A percentile compares a stretch with the other conserved stretches of the same genome.
Evolutionary conservation across 64 coral and sea anemone species (phyloP).

Genomic region (Pocillopora verrucosa): DNA sequence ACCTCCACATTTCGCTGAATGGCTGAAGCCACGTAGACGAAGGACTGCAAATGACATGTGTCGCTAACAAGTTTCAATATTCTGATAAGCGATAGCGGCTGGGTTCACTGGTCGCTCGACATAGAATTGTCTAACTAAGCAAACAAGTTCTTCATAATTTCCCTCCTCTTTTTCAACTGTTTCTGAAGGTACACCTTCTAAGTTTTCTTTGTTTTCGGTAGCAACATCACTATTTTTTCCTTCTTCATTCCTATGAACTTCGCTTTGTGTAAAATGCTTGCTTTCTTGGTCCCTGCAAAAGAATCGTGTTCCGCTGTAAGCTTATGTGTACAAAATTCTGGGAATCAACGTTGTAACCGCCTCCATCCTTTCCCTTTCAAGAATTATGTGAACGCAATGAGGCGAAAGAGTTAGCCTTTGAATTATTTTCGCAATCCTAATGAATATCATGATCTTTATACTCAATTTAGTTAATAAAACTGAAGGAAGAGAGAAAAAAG

Average conservation of each 20-base stretch:
- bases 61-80: slow-evolving; percentile 84
- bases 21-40: not conserved
- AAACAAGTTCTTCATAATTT: slow-evolving; percentile 85
- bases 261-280: not conserved
- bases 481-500: too few species aligned
- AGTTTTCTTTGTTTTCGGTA: not conserved
- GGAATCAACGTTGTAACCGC: too few species aligned
- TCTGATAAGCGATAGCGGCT: slow-evolving; percentile 77
- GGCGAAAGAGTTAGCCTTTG: too few species aligned
- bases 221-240: not conserved
- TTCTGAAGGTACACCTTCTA: not conserved
- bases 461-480: too few species aligned
- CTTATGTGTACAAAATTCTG: too few species aligned
- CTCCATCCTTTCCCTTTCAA: too few species aligned
- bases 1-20: too few species aligned
- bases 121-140: slow-evolving; percentile 92
- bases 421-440: too few species aligned
- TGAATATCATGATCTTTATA: too few species aligned
- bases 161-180: slow-evolving; percentile 43
- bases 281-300: not conserved
- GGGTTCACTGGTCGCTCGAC: slow-evolving; percentile 87
- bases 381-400: too few species aligned
- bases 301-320: too few species aligned
- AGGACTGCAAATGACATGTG: not conserved
- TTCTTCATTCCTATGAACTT: not conserved